A percentile compares a stretch with the other conserved stretches of the same genome.
These are phyloP conservation scores for Epizoanthus rinbou DNA, from an alignment of 92 coral and sea anemone species.

Conservation along the genomic window DNA sequence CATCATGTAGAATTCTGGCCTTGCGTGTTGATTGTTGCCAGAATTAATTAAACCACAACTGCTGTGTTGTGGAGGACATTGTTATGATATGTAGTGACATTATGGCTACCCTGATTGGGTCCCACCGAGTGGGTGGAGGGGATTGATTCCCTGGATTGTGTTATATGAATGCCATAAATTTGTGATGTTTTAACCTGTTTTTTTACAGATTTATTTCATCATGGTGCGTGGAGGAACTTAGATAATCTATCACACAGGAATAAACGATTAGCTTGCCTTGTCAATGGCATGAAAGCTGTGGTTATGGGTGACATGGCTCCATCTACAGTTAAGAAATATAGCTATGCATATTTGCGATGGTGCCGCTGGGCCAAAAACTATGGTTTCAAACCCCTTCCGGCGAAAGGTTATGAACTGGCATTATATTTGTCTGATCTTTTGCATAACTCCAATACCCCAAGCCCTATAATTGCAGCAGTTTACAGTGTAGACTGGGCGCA, in stretches of 20 bases:
- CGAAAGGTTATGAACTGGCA: background rate
- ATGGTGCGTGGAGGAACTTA: background rate
- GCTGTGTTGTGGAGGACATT: too few species aligned
- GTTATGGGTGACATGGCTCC: background rate
- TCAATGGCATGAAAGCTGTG: background rate
- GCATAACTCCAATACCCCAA: background rate
- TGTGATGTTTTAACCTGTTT: background rate
- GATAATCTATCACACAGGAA: background rate
- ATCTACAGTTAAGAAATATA: background rate
- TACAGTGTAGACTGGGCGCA: background rate
- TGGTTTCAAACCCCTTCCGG: background rate
- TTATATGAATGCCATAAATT: too few species aligned
- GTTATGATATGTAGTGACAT: too few species aligned
- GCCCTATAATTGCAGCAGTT: slow-evolving; percentile 1
- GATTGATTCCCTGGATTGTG: too few species aligned
- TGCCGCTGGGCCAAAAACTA: background rate
- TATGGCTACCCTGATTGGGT: too few species aligned
- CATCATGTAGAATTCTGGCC: too few species aligned
- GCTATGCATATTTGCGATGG: background rate
- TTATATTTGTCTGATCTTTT: background rate
- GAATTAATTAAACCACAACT: too few species aligned
- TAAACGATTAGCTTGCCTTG: background rate
- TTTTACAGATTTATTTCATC: background rate
- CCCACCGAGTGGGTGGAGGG: too few species aligned
- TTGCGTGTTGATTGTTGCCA: too few species aligned